Evolutionary conservation across 2,113 vertebrate species (phyloP).

Genomic region (Tragulus kanchil): DNA sequence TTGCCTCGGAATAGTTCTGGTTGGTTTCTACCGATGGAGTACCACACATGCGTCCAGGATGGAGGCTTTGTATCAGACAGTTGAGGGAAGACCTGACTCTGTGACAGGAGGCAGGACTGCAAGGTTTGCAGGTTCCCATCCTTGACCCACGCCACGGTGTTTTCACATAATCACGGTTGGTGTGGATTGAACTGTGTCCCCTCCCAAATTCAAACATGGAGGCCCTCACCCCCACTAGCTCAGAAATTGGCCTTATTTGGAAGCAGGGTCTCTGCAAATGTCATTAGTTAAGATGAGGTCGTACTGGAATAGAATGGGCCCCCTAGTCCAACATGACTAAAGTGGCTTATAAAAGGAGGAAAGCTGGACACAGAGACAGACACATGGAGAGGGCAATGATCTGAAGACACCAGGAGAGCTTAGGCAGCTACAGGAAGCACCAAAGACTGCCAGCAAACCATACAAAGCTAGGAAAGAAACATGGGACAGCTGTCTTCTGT

Average conservation of each 20-base stretch:
- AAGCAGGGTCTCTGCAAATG: not conserved
- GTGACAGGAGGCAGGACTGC: fast-evolving
- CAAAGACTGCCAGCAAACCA: not conserved
- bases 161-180: not conserved
- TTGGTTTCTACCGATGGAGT: not conserved
- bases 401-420: not conserved
- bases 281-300: constrained; percentile 15
- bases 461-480: not conserved
- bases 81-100: not conserved
- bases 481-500: not conserved
- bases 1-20: not conserved
- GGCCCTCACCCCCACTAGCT: not conserved
- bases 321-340: not conserved
- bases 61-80: fast-evolving
- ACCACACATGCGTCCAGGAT: not conserved
- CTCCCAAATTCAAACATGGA: not conserved
- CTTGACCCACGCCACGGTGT: not conserved
- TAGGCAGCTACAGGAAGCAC: not conserved
- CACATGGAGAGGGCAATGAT: not conserved
- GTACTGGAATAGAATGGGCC: not conserved
- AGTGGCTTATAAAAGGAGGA: not conserved
- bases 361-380: not conserved
- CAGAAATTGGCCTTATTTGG: not conserved
- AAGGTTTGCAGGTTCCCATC: not conserved
- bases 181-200: not conserved